Percentiles rank a stretch among this genome's conserved stretches.
Conservation (phyloP, 2,888 invertebrate species). For the Phragmatobia fuliginosa region DNA sequence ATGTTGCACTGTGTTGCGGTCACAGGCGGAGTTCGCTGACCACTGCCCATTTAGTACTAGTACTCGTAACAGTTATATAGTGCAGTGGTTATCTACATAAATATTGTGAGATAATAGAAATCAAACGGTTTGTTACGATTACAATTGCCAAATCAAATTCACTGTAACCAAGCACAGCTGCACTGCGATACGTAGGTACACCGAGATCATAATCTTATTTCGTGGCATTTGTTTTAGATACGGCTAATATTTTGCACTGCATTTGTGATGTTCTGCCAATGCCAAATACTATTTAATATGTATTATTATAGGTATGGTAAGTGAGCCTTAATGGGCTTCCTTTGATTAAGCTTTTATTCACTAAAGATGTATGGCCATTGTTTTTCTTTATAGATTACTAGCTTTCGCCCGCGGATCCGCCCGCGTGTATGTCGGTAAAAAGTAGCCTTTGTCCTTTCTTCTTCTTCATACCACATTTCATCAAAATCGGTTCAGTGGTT, state of each 20-base stretch:
- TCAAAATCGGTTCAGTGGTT: no score
- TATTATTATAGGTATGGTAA: no score
- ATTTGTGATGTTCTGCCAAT: background rate
- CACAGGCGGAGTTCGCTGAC: background rate
- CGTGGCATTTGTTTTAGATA: background rate
- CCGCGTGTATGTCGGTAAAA: no score
- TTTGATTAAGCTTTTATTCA: background rate
- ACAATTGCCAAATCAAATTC: background rate
- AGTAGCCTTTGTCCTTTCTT: no score
- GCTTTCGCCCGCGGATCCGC: no score
- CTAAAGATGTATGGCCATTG: no score
- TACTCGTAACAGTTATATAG: background rate
- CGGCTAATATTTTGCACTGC: background rate
- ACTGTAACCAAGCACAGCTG: background rate
- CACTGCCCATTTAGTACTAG: background rate
- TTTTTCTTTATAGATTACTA: no score
- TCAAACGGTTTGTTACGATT: background rate
- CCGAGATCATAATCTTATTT: background rate
- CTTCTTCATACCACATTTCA: no score
- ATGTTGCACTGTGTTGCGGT: background rate
- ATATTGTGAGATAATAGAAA: background rate
- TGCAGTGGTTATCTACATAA: background rate
- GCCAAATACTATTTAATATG: background rate
- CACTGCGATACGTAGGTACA: no score
- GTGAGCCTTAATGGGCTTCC: no score